Evolutionary conservation across 2,797 vertebrate genomes (phyloP).

Genomic region (Lagodon rhomboides): DNA sequence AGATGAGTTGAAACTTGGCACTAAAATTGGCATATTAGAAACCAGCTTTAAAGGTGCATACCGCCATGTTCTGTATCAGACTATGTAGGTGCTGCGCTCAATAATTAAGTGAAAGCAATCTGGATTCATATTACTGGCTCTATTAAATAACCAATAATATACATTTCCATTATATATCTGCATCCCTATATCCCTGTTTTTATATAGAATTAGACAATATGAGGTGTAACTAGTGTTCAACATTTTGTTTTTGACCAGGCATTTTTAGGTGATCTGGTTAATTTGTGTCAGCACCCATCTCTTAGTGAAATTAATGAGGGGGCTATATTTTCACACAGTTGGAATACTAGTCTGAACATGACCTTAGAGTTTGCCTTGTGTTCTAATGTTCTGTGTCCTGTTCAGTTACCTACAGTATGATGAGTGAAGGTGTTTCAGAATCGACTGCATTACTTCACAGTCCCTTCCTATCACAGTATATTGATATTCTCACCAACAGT

Average conservation of each 20-base stretch:
- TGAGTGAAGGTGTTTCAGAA: background rate
- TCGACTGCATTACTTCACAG: background rate
- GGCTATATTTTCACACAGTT: background rate
- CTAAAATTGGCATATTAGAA: too few relatives aligned
- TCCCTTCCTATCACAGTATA: too few relatives aligned
- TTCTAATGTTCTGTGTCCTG: background rate
- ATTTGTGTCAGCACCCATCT: background rate
- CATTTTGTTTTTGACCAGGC: background rate
- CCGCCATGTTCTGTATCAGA: too few relatives aligned
- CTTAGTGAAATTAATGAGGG: background rate
- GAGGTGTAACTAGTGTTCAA: background rate
- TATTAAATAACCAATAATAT: too few relatives aligned
- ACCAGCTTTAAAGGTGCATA: too few relatives aligned
- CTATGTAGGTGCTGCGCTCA: too few relatives aligned
- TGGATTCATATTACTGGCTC: too few relatives aligned
- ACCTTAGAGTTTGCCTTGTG: background rate
- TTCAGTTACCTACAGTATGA: background rate
- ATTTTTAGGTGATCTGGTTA: background rate
- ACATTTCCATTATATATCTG: too few relatives aligned
- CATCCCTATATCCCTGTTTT: too few relatives aligned
- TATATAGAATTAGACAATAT: too few relatives aligned
- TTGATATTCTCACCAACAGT: slow-evolving; percentile 83
- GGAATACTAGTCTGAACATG: background rate
- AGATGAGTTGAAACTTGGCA: too few relatives aligned
- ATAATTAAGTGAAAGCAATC: too few relatives aligned